Evolutionary conservation across 2,888 invertebrate genomes (phyloP).

Genomic region (Sericinus montela): DNA sequence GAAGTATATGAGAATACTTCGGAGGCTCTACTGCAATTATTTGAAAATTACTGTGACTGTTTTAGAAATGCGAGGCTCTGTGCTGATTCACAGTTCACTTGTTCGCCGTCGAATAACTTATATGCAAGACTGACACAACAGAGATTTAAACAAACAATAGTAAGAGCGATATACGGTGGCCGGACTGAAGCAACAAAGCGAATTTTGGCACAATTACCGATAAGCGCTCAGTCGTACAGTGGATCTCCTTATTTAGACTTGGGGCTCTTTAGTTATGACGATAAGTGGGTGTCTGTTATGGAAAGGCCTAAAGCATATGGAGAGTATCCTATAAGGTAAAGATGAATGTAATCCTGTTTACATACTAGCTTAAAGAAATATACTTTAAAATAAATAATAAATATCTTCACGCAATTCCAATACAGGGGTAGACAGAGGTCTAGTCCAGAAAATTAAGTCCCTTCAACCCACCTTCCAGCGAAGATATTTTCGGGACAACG

Average conservation of each 20-base stretch:
- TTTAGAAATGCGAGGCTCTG: constrained; percentile 93
- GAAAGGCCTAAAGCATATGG: constrained; percentile 96
- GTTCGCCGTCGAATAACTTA: constrained; percentile 94
- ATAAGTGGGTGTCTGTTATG: constrained; percentile 97
- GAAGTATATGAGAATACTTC: constrained; percentile 95
- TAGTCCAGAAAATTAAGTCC: too few species aligned
- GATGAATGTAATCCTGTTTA: background rate
- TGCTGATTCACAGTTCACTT: constrained; percentile 91
- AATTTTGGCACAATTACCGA: constrained; percentile 93
- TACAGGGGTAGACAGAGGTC: too few species aligned
- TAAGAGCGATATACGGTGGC: constrained; percentile 94
- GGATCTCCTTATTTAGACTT: constrained; percentile 96
- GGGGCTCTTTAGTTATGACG: constrained; percentile 95
- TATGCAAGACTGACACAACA: constrained; percentile 85
- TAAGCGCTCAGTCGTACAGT: constrained; percentile 96
- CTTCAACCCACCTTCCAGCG: too few species aligned
- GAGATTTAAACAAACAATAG: constrained; percentile 92
- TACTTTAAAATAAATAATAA: too few species aligned
- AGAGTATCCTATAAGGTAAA: constrained; percentile 85
- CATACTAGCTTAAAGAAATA: too few species aligned
- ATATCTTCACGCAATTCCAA: too few species aligned
- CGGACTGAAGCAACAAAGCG: constrained; percentile 93
- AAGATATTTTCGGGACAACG: too few species aligned
- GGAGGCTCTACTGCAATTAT: constrained; percentile 87
- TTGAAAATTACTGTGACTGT: constrained; percentile 94